Evolutionary conservation across 2,113 vertebrate species (phyloP).

Genomic region (Phaetusa simplex): DNA sequence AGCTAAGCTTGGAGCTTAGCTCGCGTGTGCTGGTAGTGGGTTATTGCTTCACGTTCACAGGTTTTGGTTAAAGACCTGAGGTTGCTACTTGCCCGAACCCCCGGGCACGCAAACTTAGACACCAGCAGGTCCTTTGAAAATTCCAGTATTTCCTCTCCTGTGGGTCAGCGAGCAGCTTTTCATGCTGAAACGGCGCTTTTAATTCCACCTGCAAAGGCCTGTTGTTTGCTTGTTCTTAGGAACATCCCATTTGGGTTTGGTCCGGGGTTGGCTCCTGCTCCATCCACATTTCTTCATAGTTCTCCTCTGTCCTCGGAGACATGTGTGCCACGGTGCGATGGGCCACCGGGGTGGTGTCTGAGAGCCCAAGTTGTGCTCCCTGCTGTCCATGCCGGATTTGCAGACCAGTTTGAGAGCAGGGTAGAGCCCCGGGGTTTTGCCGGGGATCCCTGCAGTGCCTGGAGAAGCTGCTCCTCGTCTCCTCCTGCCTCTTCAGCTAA

Average conservation of each 20-base stretch:
- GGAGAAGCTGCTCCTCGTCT: background rate
- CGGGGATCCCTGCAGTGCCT: background rate
- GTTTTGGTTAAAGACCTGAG: background rate
- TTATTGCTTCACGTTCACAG: background rate
- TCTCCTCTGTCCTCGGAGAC: background rate
- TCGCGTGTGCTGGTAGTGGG: background rate
- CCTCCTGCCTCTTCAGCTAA: background rate
- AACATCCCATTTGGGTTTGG: background rate
- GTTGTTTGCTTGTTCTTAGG: background rate
- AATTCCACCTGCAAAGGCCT: background rate
- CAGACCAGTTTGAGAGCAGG: background rate
- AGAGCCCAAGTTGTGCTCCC: background rate
- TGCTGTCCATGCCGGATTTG: background rate
- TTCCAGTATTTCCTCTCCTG: background rate
- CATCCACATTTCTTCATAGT: background rate
- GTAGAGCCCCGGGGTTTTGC: background rate
- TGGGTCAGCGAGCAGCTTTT: background rate
- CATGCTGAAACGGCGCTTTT: background rate
- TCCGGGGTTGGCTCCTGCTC: background rate
- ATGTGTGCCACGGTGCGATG: rapidly evolving
- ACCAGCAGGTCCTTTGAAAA: background rate
- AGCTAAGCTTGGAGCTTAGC: background rate
- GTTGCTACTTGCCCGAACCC: background rate
- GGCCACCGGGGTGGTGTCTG: background rate
- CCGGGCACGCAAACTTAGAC: background rate